Evolutionary conservation across 2,797 vertebrate genomes (phyloP), one percentile per base, ranked within the genome.

Genomic region (Champsocephalus gunnari): DNA sequence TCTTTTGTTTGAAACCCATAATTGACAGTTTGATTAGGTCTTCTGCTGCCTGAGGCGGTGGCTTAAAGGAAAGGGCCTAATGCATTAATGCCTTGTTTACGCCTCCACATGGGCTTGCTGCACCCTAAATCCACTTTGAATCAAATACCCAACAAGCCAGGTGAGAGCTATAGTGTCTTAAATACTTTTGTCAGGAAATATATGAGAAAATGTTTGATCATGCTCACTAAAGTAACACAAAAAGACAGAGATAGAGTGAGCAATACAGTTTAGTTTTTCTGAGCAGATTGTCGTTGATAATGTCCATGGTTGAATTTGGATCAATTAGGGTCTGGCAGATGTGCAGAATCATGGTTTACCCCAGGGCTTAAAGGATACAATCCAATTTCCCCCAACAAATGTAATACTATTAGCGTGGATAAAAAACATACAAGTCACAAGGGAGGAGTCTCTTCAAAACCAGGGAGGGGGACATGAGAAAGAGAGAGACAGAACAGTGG

Each of bases 321-420:
- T 94, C 96, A 94, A 91, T 96, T 96, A 96, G 87, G 88, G 88
- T 56, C 80, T 89, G 92, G 89, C 93, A 93, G 92, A 92, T 88
- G 93, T 86, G 91, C 93, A 93, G 79, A 88, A 92, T 87, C 94
- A 93, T 83, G 87, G 90, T 92, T 94, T 93, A 94, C 96, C 94
- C 85, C 75, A 86, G 92, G 95, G 95, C 93, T 94, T 93, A 92
- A 92, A 85, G 88, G 81, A 90, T 82, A 93, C 94, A 98, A 98
- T 95, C 91, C 89, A 92, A 97, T 99, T 98, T 97, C 92, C 76
- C 89, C 94, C 95, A 93, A 94, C 90, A 94, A 93, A 93, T 87
- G 82, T 96, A 99, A 99, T 96, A 84, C 74, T 87, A 98, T 99
- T 98, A 98, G 83, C 57, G 48, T 50, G 66, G 86, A 87, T 90